These are phyloP conservation scores for Chrysolina americana DNA, from an alignment of 2,888 invertebrate species.

Conservation along the genomic window DNA sequence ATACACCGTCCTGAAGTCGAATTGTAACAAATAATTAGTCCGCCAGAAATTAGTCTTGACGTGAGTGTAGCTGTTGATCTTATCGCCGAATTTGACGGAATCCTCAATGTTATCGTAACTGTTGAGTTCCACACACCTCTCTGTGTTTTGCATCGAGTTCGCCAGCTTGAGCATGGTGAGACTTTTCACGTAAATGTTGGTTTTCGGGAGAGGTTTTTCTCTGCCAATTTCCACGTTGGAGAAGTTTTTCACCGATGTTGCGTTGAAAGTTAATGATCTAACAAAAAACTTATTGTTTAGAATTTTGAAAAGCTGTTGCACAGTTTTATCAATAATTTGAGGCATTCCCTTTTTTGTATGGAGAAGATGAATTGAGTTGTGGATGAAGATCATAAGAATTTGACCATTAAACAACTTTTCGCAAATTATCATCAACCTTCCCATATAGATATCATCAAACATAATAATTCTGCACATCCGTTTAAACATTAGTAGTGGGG, in stretches of 20 bases:
- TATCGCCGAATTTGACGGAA: constrained; percentile 91
- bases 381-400: too few species aligned
- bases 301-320: background rate
- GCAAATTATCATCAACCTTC: too few species aligned
- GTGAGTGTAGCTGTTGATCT: constrained; percentile 80
- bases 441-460: too few species aligned
- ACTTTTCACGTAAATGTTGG: constrained; percentile 35
- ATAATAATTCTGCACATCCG: background rate
- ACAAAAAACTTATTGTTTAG: constrained; percentile 46
- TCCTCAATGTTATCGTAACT: constrained; percentile 84
- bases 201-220: constrained; percentile 68
- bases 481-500: background rate
- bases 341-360: too few species aligned
- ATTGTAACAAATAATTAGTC: constrained; percentile 78
- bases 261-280: constrained; percentile 77
- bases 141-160: constrained; percentile 67
- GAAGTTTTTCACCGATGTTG: constrained; percentile 73
- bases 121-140: constrained; percentile 76
- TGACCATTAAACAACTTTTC: too few species aligned
- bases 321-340: too few species aligned
- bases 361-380: too few species aligned
- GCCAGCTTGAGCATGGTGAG: constrained; percentile 53
- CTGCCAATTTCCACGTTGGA: constrained; percentile 80
- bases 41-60: constrained; percentile 77
- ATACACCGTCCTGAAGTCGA: constrained; percentile 91